Evolutionary conservation across 2,888 invertebrate species (phyloP), one percentile per base, ranked within the genome.

Genomic region (Caprella mutica): DNA sequence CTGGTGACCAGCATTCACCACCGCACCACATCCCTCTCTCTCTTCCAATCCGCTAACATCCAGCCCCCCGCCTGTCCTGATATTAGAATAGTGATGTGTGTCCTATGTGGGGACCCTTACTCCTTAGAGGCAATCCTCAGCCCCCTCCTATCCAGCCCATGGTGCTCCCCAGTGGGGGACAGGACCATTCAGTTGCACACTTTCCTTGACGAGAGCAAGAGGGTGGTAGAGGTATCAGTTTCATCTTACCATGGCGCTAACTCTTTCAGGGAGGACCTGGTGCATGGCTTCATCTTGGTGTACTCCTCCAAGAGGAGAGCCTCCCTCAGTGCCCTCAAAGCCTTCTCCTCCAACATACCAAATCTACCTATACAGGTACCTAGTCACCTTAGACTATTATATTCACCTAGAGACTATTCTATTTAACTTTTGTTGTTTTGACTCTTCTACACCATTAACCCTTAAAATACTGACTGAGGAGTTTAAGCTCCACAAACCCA

Each of bases 41-140:
- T 81, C 68, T 81, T 81, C 67, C 82, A 84, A 53, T 80, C 85
- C 33, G 83, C 84, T 19, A 53, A 55, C n/a, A 26, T 56, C 17
- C 57, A 55, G n/a, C 39, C 57, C 24, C 55, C 56, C 46, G 48
- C 62, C 1, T 59, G 65, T 27, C 66, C 66, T 38, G 66, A 66
- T 48, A 66, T 66, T 21, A 61, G 65, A 63, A 65, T 26, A 55
- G 64, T 6, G 1, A 86, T 96, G 80, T 93, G 92, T 73, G 85
- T 93, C 83, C 91, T 93, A 74, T 96, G 96, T 74, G 93, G 92
- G 53, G 94, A 96, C 74, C 88, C 90, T 1, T 93, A 84, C 71
- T 85, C 87, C 0, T 84, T 90, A 43, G 92, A 92, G 72, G 85
- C 87, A 61, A 87, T 93, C 55, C 77, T 96, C 56, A 84, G 84